Percentiles rank a stretch among this genome's conserved stretches.
Evolutionary conservation across 2,113 vertebrate genomes (phyloP).

Genomic region (Vulpes vulpes): DNA sequence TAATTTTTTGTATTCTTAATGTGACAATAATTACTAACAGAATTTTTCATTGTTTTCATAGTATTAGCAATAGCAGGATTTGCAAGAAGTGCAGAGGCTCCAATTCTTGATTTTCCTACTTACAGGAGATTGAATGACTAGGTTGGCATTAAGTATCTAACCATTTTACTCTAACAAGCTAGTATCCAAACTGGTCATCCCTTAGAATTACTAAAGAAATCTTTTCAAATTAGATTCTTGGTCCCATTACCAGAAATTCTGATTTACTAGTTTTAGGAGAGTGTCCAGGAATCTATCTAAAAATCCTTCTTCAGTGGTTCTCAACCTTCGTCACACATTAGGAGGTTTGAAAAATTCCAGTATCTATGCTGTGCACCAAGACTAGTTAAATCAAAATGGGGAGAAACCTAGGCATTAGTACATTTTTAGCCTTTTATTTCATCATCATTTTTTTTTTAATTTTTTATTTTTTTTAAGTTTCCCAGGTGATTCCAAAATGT

Average conservation of each 20-base stretch:
- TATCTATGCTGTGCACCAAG: background rate
- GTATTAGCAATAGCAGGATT: background rate
- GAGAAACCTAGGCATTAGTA: background rate
- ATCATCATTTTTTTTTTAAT: background rate
- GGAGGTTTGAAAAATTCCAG: background rate
- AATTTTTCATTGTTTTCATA: slow-evolving; percentile 9
- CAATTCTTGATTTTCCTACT: background rate
- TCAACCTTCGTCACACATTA: background rate
- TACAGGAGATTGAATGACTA: background rate
- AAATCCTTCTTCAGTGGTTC: background rate
- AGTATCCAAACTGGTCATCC: background rate
- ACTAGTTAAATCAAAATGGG: background rate
- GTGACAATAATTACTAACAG: background rate
- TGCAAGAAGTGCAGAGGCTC: background rate
- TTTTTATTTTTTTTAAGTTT: background rate
- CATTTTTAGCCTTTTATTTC: background rate
- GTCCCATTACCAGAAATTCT: background rate
- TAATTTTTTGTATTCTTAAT: background rate
- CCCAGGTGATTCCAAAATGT: background rate
- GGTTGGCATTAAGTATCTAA: background rate
- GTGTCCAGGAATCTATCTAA: background rate
- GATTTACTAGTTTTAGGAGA: background rate
- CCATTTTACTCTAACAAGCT: background rate
- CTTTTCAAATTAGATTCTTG: background rate
- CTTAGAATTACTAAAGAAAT: background rate